Conservation (phyloP, 1,140 invertebrate species). For the Zaprionus ghesquierei region DNA sequence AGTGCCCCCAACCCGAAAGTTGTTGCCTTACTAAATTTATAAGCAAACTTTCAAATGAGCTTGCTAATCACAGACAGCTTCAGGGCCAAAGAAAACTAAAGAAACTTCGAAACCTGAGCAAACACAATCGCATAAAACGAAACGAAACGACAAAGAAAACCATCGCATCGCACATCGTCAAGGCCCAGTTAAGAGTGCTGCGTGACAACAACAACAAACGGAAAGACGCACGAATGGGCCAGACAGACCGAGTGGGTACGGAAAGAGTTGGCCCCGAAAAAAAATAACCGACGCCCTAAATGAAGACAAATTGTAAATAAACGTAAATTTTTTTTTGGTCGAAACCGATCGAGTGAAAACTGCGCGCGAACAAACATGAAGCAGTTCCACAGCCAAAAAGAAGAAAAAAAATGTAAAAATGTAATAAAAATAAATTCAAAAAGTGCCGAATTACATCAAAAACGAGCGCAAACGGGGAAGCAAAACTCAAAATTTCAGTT, state of each 20-base stretch:
- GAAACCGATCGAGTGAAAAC: constrained; percentile 64
- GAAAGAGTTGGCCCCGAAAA: constrained; percentile 58
- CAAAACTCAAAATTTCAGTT: constrained; percentile 11
- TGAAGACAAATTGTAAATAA: constrained; percentile 80
- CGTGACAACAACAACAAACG: constrained; percentile 24
- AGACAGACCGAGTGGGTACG: neutral
- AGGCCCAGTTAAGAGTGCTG: constrained; percentile 71
- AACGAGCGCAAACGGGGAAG: constrained; percentile 7
- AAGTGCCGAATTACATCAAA: constrained; percentile 63
- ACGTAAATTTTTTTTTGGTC: constrained; percentile 68
- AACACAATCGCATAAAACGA: constrained; percentile 34
- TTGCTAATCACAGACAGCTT: constrained; percentile 56
- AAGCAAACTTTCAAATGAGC: constrained; percentile 65
- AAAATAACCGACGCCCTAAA: constrained; percentile 55
- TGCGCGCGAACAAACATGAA: constrained; percentile 62
- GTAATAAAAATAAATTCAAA: constrained; percentile 39
- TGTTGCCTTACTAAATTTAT: constrained; percentile 19
- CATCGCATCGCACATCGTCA: constrained; percentile 42
- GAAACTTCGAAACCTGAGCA: constrained; percentile 29
- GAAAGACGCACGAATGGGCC: neutral
- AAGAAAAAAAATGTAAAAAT: constrained; percentile 30
- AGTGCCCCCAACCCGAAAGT: neutral
- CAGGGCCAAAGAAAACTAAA: constrained; percentile 18
- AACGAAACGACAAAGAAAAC: constrained; percentile 34
- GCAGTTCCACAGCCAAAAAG: constrained; percentile 55